Conservation (phyloP, 2,888 invertebrate genomes). For the Hirtodrosophila alboralis region DNA sequence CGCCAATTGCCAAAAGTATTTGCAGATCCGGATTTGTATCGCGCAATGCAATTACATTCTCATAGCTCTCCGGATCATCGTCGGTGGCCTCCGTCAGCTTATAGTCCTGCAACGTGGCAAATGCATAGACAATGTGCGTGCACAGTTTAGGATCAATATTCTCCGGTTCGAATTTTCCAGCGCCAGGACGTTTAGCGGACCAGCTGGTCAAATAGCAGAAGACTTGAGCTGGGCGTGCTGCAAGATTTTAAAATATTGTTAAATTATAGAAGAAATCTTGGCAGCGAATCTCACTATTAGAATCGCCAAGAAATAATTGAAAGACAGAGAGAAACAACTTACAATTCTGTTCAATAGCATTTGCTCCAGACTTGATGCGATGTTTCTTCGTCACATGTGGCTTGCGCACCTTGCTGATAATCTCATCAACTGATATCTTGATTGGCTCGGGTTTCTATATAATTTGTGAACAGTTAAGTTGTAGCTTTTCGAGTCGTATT, state of each 20-base stretch:
- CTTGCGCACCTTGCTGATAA: slow-evolving; percentile 89
- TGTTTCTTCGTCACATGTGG: slow-evolving; percentile 85
- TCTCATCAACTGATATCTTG: slow-evolving; percentile 90
- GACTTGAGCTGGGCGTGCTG: slow-evolving; percentile 93
- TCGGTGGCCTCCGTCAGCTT: slow-evolving; percentile 91
- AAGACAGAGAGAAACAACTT: slow-evolving; percentile 82
- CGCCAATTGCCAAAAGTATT: slow-evolving; percentile 94
- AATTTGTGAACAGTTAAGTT: background rate
- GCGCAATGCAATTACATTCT: slow-evolving; percentile 92
- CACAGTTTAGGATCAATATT: slow-evolving; percentile 95
- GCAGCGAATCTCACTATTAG: background rate
- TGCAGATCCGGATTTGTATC: slow-evolving; percentile 95
- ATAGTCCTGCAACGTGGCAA: slow-evolving; percentile 95
- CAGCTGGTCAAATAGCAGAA: slow-evolving; percentile 98
- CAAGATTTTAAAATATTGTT: background rate
- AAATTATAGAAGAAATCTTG: too few species aligned
- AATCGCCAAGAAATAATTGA: too few species aligned
- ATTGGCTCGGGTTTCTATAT: slow-evolving; percentile 89
- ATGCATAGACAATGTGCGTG: slow-evolving; percentile 97
- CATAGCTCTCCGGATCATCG: slow-evolving; percentile 94
- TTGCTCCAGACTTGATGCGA: slow-evolving; percentile 85
- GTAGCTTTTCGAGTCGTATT: background rate
- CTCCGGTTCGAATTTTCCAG: slow-evolving; percentile 94
- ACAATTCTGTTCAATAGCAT: slow-evolving; percentile 87
- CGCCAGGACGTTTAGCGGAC: slow-evolving; percentile 95